Evolutionary conservation across 2,797 vertebrate species (phyloP).

Genomic region (Trachops cirrhosus): DNA sequence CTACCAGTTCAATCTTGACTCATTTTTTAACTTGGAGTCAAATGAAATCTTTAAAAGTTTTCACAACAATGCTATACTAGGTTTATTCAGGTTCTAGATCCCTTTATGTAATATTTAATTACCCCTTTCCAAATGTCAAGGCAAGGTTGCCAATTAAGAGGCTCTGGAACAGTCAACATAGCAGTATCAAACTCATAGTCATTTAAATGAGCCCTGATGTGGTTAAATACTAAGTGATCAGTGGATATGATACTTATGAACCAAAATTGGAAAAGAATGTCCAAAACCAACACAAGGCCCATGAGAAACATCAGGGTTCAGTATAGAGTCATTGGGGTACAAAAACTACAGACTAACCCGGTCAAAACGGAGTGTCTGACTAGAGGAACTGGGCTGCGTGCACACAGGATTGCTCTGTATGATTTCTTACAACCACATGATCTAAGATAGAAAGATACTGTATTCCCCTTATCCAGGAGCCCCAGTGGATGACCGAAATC

Average conservation of each 20-base stretch:
- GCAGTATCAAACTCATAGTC: background rate
- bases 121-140: slow-evolving; percentile 8
- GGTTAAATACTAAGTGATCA: background rate
- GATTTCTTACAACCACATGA: background rate
- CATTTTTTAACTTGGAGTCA: background rate
- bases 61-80: background rate
- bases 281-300: background rate
- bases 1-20: background rate
- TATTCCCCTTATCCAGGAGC: background rate
- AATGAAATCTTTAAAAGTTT: background rate
- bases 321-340: background rate
- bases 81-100: background rate
- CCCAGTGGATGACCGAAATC: background rate
- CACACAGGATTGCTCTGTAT: too few species aligned
- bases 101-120: slow-evolving; percentile 47
- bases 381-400: background rate
- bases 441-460: background rate
- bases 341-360: background rate
- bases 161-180: background rate
- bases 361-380: background rate
- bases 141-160: slow-evolving; percentile 5
- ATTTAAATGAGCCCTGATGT: slow-evolving; percentile 6
- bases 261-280: background rate
- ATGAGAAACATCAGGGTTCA: background rate
- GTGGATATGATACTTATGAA: background rate